A percentile compares a stretch with the other conserved stretches of the same genome.
phyloP scores from a whole-genome alignment of 2,797 vertebrate species.

The Oreonectes daqikongensis region DNA sequence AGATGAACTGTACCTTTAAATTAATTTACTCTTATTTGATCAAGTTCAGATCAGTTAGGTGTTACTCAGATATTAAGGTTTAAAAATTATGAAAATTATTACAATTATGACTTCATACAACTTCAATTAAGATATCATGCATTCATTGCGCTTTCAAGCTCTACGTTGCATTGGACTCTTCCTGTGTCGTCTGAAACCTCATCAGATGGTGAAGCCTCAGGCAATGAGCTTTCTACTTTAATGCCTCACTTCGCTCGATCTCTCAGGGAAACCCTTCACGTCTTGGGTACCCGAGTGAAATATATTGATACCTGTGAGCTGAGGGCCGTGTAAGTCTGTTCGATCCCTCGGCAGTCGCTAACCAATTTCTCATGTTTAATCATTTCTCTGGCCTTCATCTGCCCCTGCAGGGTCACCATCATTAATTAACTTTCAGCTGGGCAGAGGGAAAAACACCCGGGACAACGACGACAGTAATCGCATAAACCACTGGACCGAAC shows the following conservation, averaged over 20 bases:
- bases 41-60: no score
- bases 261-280: constrained; percentile 60
- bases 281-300: constrained; percentile 65
- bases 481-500: constrained; percentile 35
- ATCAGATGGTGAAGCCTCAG: constrained; percentile 21
- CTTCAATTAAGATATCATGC: constrained; percentile 24
- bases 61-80: background rate
- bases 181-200: background rate
- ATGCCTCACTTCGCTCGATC: constrained; percentile 8
- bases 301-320: constrained; percentile 71
- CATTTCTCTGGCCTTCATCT: constrained; percentile 68
- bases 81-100: background rate
- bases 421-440: constrained; percentile 73
- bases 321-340: constrained; percentile 73
- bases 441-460: constrained; percentile 42
- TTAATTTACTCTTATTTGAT: no score
- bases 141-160: background rate
- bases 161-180: background rate
- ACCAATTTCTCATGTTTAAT: constrained; percentile 74
- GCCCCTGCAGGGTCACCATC: constrained; percentile 61
- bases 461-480: constrained; percentile 37
- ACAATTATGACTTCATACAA: background rate
- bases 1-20: no score
- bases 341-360: constrained; percentile 66
- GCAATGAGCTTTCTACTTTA: constrained; percentile 24